A percentile compares a stretch with the other conserved stretches of the same genome.
Conservation (phyloP, 2,888 invertebrate species). For the Rhimphoctona megacephalus region DNA sequence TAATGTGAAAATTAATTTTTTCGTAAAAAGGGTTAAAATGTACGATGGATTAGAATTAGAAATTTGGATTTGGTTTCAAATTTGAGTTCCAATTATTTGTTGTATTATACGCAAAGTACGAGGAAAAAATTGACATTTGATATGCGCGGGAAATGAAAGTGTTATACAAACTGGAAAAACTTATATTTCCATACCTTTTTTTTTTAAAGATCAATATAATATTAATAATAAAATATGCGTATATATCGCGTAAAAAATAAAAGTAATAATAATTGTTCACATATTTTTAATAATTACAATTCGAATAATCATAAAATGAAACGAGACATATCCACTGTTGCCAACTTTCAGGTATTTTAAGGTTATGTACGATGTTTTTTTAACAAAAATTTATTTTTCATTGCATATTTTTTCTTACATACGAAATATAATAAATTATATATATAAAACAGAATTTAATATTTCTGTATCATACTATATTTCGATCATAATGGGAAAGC, state of each 20-base stretch:
- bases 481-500: not conserved
- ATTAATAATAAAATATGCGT: not conserved
- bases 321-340: not conserved
- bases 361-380: conserved; percentile 2
- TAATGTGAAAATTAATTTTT: not conserved
- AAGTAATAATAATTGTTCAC: not conserved
- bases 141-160: not conserved
- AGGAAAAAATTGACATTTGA: not conserved
- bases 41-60: not conserved
- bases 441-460: not conserved
- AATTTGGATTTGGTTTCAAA: not conserved
- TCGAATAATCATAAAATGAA: not conserved
- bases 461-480: not conserved
- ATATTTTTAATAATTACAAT: not conserved
- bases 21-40: not conserved
- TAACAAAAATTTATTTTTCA: not conserved
- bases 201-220: not conserved
- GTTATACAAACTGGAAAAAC: not conserved
- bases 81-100: not conserved
- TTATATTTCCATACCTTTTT: not conserved
- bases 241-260: not conserved
- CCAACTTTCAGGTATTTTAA: not conserved
- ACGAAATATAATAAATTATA: not conserved
- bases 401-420: not conserved
- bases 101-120: not conserved